Evolutionary conservation across 2,797 vertebrate species (phyloP), one percentile per base, ranked within the genome.

Genomic region (Poecilia picta): DNA sequence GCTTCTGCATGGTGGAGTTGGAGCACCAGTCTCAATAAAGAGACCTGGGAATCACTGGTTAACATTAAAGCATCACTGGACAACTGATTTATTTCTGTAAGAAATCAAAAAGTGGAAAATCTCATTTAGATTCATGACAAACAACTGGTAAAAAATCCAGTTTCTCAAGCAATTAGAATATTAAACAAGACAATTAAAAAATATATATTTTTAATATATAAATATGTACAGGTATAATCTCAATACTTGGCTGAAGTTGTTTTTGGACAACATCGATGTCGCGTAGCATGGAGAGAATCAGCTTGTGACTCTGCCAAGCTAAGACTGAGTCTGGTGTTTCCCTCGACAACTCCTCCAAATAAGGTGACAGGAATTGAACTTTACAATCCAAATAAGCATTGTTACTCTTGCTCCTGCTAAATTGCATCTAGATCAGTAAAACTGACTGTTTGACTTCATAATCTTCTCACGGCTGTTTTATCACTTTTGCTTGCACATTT

Each of bases 1-100:
- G 43, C 68, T 77, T 79, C 59, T 79, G 74, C 43, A 72, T 76
- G 78, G 86, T 72, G 43, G 70, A 81, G 55, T 46, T 53, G 11
- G 45, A 74, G 76, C 28, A 45, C 41, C 72, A 41, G 81, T 1
- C 82, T 51, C 76, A 75, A 51, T 57, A 75, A 75, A 57, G 68
- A 23, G 55, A 62, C 1, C 7, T 47, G 45, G 8, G 46, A 62
- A 8, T 77, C 25, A n/a, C 71, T 55, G 45, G 16, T 76, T 75
- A 16, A 25, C 11, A n/a, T 71, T 10, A 71, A 71, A 45, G 41
- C n/a, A 46, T 16, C 68, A 46, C 68, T 70, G 25, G 46, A 28
- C 68, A 46, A 15, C 0, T 45, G 1, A n/a, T 28, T 43, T 46
- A 45, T 18, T 71, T 71, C 41, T 45, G 2, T 15, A 71, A n/a